phyloP scores from a whole-genome alignment of 1,140 invertebrate species.

The Theocolax elegans region DNA sequence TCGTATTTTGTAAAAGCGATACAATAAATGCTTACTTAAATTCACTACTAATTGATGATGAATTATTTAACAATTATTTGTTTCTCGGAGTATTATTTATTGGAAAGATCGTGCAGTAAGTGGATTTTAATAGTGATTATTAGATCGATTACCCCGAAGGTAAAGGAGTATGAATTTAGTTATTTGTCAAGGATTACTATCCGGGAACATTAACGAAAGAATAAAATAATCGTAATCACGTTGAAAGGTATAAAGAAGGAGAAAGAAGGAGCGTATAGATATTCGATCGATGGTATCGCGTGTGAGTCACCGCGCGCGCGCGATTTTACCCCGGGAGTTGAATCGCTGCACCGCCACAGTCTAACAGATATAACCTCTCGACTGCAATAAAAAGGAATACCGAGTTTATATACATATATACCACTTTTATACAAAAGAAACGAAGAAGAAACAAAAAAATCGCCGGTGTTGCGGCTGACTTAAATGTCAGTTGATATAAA shows the following conservation, averaged over 20 bases:
- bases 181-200: too few relatives aligned
- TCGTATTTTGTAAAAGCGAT: too few relatives aligned
- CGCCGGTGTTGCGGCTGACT: not conserved
- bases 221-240: not conserved
- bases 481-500: conserved; percentile 11
- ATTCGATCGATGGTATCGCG: not conserved
- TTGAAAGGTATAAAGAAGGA: not conserved
- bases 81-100: too few relatives aligned
- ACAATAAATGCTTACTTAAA: too few relatives aligned
- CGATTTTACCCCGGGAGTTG: not conserved
- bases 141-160: too few relatives aligned
- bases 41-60: too few relatives aligned
- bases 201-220: too few relatives aligned
- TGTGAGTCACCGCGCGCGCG: conserved; percentile 24
- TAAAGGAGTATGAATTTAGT: too few relatives aligned
- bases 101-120: too few relatives aligned
- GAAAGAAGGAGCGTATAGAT: not conserved
- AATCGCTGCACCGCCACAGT: too few relatives aligned
- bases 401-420: not conserved
- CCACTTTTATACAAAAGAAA: not conserved
- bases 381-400: not conserved
- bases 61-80: too few relatives aligned
- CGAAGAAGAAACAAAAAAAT: not conserved
- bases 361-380: not conserved
- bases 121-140: too few relatives aligned